Conservation (phyloP, 2,797 vertebrate genomes). For the Potorous gilbertii region DNA sequence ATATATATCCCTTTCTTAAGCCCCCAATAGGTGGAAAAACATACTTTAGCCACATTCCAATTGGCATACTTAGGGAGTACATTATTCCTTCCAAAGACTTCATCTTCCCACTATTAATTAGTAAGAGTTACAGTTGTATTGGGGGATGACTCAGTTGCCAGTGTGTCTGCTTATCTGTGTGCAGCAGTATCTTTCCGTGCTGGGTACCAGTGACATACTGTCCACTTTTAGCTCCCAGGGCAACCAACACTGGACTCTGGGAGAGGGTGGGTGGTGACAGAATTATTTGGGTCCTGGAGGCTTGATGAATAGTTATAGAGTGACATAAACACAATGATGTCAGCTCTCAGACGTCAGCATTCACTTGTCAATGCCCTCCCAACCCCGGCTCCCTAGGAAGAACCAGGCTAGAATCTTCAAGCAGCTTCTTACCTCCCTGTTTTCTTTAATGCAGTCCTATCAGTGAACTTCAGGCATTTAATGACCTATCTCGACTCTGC, state of each 20-base stretch:
- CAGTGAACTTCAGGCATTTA: not conserved
- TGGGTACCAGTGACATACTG: not conserved
- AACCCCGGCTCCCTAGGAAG: not conserved
- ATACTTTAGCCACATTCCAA: not conserved
- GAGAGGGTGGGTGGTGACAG: not conserved
- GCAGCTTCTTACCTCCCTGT: not conserved
- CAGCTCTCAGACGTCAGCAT: not conserved
- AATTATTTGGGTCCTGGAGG: not conserved
- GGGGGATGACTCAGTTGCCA: not conserved
- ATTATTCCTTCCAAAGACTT: not conserved
- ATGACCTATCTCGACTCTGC: not conserved
- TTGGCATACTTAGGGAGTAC: not conserved
- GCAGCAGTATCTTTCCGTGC: not conserved
- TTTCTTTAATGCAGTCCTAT: not conserved
- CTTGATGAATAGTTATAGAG: not conserved
- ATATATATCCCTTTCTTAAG: not conserved
- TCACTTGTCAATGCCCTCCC: not conserved
- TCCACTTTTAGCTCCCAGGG: slow-evolving; percentile 1
- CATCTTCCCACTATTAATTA: slow-evolving; percentile 1
- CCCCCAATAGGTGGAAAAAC: not conserved
- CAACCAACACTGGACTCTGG: not conserved
- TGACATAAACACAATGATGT: not conserved
- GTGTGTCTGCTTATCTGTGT: not conserved
- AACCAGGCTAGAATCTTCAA: not conserved
- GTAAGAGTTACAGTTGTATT: not conserved